These are phyloP conservation scores for Anthonomus grandis DNA, from an alignment of 1,140 invertebrate genomes.

Conservation along the genomic window DNA sequence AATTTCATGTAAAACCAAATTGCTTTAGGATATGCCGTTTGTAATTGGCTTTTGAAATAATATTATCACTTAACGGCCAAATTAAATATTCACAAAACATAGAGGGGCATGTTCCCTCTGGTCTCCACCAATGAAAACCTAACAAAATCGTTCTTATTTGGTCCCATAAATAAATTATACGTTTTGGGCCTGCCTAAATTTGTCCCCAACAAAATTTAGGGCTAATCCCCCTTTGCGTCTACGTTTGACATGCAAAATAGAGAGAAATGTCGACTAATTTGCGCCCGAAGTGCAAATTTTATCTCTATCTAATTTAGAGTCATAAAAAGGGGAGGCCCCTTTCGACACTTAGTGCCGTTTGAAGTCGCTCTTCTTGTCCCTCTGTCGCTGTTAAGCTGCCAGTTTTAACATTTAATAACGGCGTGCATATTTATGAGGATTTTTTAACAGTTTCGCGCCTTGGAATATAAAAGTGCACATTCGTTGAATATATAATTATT, in stretches of 20 bases:
- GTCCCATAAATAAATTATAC: slow-evolving; percentile 17
- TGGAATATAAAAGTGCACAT: too few relatives aligned
- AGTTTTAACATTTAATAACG: slow-evolving; percentile 45
- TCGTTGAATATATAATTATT: too few relatives aligned
- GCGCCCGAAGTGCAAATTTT: slow-evolving; percentile 46
- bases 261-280: slow-evolving; percentile 42
- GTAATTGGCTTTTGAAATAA: too few relatives aligned
- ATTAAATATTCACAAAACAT: too few relatives aligned
- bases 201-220: slow-evolving; percentile 19
- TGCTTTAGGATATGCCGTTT: too few relatives aligned
- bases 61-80: too few relatives aligned
- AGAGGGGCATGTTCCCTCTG: too few relatives aligned
- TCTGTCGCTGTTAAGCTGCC: slow-evolving; percentile 35
- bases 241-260: slow-evolving; percentile 28
- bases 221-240: slow-evolving; percentile 3
- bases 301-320: slow-evolving; percentile 41
- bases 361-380: slow-evolving; percentile 39
- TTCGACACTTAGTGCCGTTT: slow-evolving; percentile 41
- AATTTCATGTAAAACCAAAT: too few relatives aligned
- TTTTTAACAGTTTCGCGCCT: slow-evolving; percentile 26
- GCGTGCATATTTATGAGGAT: slow-evolving; percentile 42
- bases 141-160: slow-evolving; percentile 16
- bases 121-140: too few relatives aligned
- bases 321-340: slow-evolving; percentile 34
- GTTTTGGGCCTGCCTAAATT: slow-evolving; percentile 18